Evolutionary conservation across 1,140 invertebrate species (phyloP).

Genomic region (Spodoptera frugiperda): DNA sequence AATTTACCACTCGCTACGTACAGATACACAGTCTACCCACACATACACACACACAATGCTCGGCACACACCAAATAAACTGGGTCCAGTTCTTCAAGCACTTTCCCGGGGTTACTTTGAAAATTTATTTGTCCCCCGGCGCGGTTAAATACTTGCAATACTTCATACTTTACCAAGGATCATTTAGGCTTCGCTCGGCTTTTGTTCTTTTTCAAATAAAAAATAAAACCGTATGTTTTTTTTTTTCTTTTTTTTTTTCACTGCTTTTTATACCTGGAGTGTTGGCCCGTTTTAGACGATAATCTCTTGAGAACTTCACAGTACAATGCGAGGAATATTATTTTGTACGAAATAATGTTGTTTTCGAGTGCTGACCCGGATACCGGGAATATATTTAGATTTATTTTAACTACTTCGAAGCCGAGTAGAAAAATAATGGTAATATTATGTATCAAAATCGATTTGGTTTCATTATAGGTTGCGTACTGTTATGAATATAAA

Average conservation of each 20-base stretch:
- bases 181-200: slow-evolving; percentile 45
- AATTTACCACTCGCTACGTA: neutral
- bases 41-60: neutral
- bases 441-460: slow-evolving; percentile 12
- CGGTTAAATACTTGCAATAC: slow-evolving; percentile 48
- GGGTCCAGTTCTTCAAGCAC: slow-evolving; percentile 36
- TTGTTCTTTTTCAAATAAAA: slow-evolving; percentile 46
- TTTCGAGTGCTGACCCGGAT: slow-evolving; percentile 12
- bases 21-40: neutral
- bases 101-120: slow-evolving; percentile 37
- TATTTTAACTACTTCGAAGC: slow-evolving; percentile 16
- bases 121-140: slow-evolving; percentile 41
- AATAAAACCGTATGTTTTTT: slow-evolving; percentile 31
- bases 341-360: slow-evolving; percentile 17
- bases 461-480: neutral
- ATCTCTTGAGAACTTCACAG: slow-evolving; percentile 37
- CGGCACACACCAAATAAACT: slow-evolving; percentile 26
- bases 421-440: neutral
- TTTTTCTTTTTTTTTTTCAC: slow-evolving; percentile 1
- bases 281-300: slow-evolving; percentile 29
- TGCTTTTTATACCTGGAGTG: slow-evolving; percentile 25
- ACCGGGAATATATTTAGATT: slow-evolving; percentile 16
- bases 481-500: neutral
- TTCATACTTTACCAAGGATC: slow-evolving; percentile 47
- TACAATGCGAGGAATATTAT: slow-evolving; percentile 12